Conservation (phyloP, 2,888 invertebrate genomes). For the Lathronympha strigana region DNA sequence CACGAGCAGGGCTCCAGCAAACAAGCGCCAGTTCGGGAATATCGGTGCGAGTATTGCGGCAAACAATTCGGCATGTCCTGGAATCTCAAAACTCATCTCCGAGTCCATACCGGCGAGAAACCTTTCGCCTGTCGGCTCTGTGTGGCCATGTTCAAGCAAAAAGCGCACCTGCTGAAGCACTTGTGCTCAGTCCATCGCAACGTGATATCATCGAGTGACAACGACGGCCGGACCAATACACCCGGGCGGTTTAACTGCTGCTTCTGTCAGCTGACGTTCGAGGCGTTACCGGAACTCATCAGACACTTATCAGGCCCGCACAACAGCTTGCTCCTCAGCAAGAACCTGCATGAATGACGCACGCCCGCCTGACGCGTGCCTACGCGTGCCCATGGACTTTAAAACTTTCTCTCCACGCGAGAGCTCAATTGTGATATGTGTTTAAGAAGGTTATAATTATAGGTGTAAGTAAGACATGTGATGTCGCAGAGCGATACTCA, state of each 20-base stretch:
- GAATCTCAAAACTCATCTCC: slow-evolving; percentile 94
- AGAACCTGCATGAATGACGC: slow-evolving; percentile 91
- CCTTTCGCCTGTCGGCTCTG: slow-evolving; percentile 95
- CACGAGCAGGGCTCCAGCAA: slow-evolving; percentile 83
- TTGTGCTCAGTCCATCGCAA: slow-evolving; percentile 95
- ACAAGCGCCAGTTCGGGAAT: slow-evolving; percentile 90
- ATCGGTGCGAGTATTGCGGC: slow-evolving; percentile 94
- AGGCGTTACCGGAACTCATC: slow-evolving; percentile 93
- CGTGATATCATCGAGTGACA: slow-evolving; percentile 93
- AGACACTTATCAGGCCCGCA: slow-evolving; percentile 94
- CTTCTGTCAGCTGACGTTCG: slow-evolving; percentile 93
- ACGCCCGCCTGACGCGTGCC: slow-evolving; percentile 66
- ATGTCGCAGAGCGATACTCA: slow-evolving; percentile 81
- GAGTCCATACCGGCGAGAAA: slow-evolving; percentile 95
- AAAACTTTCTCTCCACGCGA: slow-evolving; percentile 72
- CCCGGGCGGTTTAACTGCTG: slow-evolving; percentile 91
- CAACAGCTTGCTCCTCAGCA: slow-evolving; percentile 93
- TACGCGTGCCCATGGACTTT: slow-evolving; percentile 73
- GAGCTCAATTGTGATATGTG: slow-evolving; percentile 84
- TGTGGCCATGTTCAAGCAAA: slow-evolving; percentile 96
- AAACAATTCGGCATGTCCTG: slow-evolving; percentile 97
- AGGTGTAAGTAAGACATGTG: slow-evolving; percentile 72
- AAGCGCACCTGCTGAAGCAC: slow-evolving; percentile 94
- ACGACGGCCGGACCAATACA: slow-evolving; percentile 86
- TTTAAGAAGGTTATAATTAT: slow-evolving; percentile 75